Conservation (phyloP, 1,140 invertebrate genomes). For the Drosophila orena region DNA sequence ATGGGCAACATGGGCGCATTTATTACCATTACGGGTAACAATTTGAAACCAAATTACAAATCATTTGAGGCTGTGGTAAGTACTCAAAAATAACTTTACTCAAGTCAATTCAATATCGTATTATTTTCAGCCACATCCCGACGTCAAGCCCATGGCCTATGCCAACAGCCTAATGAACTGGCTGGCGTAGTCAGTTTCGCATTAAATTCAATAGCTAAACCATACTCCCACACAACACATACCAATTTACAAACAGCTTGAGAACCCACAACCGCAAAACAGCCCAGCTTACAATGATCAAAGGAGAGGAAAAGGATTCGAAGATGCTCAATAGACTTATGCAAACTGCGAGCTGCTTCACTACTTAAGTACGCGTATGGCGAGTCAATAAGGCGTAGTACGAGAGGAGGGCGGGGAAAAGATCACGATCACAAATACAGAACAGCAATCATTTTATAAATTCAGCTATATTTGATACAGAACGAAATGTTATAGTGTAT, state of each 20-base stretch:
- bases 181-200: conserved; percentile 70
- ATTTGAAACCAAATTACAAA: conserved; percentile 95
- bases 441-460: conserved; percentile 68
- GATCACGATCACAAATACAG: conserved; percentile 30
- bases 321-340: conserved; percentile 63
- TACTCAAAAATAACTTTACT: not conserved
- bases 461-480: conserved; percentile 77
- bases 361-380: conserved; percentile 52
- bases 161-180: conserved; percentile 89
- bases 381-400: conserved; percentile 25
- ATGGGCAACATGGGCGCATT: conserved; percentile 99
- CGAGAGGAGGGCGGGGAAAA: not conserved
- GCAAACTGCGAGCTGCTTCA: conserved; percentile 49
- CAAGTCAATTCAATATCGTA: not conserved
- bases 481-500: conserved; percentile 62
- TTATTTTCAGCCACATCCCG: conserved; percentile 95
- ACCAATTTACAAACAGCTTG: conserved; percentile 57
- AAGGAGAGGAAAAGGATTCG: conserved; percentile 24
- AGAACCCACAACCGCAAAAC: conserved; percentile 58
- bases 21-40: conserved; percentile 96
- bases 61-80: conserved; percentile 94
- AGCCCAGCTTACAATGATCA: conserved; percentile 40
- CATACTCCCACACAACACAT: conserved; percentile 44
- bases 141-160: conserved; percentile 98
- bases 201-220: conserved; percentile 70